Evolutionary conservation across 1,140 invertebrate genomes (phyloP).

Genomic region (Hylaeus anthracinus): DNA sequence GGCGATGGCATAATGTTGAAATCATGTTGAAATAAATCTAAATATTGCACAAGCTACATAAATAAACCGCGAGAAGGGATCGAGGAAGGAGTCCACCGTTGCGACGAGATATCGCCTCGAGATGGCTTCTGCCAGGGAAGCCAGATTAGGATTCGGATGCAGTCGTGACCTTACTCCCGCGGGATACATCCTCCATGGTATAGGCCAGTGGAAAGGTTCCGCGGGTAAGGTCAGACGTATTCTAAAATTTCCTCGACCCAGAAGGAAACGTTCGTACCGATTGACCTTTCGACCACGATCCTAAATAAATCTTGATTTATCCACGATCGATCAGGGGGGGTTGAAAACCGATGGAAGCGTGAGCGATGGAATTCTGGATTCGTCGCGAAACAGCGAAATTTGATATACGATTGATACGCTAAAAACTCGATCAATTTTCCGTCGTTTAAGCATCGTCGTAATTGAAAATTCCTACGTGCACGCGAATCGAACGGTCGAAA

Average conservation of each 20-base stretch:
- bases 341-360: background rate
- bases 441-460: background rate
- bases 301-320: slow-evolving; percentile 69
- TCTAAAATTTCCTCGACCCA: slow-evolving; percentile 56
- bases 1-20: background rate
- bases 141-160: slow-evolving; percentile 72
- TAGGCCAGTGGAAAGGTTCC: slow-evolving; percentile 45
- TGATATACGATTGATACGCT: background rate
- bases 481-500: background rate
- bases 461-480: background rate
- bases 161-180: slow-evolving; percentile 51
- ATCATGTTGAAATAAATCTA: slow-evolving; percentile 36
- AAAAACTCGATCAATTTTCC: background rate
- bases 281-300: slow-evolving; percentile 47
- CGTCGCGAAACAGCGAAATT: background rate
- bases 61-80: slow-evolving; percentile 64
- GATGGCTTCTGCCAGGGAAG: slow-evolving; percentile 49
- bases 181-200: slow-evolving; percentile 19
- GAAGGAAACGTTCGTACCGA: slow-evolving; percentile 11
- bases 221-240: slow-evolving; percentile 47
- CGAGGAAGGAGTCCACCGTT: slow-evolving; percentile 61
- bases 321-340: background rate
- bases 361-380: slow-evolving; percentile 19
- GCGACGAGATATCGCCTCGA: slow-evolving; percentile 71
- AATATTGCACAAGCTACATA: slow-evolving; percentile 65